Evolutionary conservation across 2,113 vertebrate genomes (phyloP).

Genomic region (Diphyllodes magnificus): DNA sequence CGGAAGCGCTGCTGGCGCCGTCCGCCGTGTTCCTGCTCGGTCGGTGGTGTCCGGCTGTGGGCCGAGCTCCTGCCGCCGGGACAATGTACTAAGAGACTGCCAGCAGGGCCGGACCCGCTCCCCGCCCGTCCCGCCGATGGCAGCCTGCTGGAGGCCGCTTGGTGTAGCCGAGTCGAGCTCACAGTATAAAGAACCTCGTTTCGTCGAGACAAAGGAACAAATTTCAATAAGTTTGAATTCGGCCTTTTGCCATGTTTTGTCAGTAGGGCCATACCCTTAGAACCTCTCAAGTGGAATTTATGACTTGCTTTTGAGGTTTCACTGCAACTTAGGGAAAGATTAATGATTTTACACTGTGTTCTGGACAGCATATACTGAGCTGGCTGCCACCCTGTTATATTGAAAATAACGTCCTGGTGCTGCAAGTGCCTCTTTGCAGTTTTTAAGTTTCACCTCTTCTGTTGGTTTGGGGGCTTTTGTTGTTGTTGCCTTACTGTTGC

Average conservation of each 20-base stretch:
- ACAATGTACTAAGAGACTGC: fast-evolving
- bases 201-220: not conserved
- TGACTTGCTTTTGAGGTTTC: not conserved
- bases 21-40: too few species aligned
- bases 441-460: not conserved
- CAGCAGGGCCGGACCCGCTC: fast-evolving
- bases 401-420: not conserved
- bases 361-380: fast-evolving
- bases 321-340: not conserved
- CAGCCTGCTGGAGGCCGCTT: not conserved
- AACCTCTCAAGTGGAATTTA: too few species aligned
- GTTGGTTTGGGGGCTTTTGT: not conserved
- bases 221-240: not conserved
- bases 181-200: fast-evolving
- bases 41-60: not conserved
- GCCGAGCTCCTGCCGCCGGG: too few species aligned
- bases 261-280: not conserved
- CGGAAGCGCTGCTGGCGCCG: not conserved
- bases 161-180: not conserved
- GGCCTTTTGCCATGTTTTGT: not conserved
- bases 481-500: not conserved
- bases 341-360: fast-evolving
- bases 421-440: not conserved
- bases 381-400: fast-evolving
- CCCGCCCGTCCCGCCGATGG: not conserved